Evolutionary conservation across 2,113 vertebrate species (phyloP).

Genomic region (Potamarius usumacintae): DNA sequence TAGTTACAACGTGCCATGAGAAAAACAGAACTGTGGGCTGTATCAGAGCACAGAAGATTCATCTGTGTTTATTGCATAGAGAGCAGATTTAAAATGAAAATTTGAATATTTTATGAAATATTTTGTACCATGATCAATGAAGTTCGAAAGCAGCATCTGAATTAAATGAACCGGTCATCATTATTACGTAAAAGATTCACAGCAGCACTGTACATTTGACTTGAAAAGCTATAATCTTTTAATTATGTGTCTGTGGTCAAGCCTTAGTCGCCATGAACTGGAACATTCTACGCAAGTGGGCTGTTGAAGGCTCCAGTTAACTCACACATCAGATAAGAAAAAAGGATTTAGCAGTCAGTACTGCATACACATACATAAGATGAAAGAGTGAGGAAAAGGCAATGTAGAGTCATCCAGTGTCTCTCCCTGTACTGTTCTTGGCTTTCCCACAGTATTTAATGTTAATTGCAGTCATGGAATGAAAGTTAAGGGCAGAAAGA

Average conservation of each 20-base stretch:
- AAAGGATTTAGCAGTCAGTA: slow-evolving; percentile 7
- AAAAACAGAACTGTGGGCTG: neutral
- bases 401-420: slow-evolving; percentile 18
- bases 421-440: slow-evolving; percentile 30
- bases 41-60: neutral
- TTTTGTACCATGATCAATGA: neutral
- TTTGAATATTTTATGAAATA: too few species aligned
- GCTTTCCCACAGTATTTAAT: slow-evolving; percentile 48
- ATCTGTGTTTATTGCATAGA: neutral
- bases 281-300: slow-evolving; percentile 24
- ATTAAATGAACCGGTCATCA: neutral
- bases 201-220: neutral
- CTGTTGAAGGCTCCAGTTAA: slow-evolving; percentile 12
- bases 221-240: neutral
- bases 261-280: slow-evolving; percentile 6
- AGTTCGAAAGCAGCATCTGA: slow-evolving; percentile 17
- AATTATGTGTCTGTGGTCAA: slow-evolving; percentile 3
- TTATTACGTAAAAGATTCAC: neutral
- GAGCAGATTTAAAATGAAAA: neutral
- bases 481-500: slow-evolving; percentile 32
- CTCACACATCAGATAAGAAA: slow-evolving; percentile 24
- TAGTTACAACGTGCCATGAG: neutral
- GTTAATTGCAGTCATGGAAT: slow-evolving; percentile 47
- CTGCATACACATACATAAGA: neutral
- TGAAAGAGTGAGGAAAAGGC: slow-evolving; percentile 22